Percentiles rank a stretch among this genome's conserved stretches.
Conservation (phyloP, 2,797 vertebrate genomes). For the Oophaga sylvatica region DNA sequence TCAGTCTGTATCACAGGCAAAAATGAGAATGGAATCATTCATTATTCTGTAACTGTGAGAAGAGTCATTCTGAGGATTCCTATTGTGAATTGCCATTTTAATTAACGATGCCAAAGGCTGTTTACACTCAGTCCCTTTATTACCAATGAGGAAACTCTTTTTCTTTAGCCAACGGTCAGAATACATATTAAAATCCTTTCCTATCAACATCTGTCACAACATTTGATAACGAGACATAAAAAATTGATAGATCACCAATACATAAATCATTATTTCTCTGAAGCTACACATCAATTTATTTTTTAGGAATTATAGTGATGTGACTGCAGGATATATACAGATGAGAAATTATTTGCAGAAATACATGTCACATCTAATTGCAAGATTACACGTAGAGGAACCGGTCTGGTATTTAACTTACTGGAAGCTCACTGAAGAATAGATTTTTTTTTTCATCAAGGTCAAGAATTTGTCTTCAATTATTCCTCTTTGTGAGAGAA, state of each 20-base stretch:
- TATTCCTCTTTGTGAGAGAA: constrained; percentile 39
- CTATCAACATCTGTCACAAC: constrained; percentile 58
- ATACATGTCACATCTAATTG: constrained; percentile 50
- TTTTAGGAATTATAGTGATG: constrained; percentile 52
- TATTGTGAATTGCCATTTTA: constrained; percentile 58
- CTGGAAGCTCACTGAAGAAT: neutral
- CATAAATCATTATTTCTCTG: constrained; percentile 61
- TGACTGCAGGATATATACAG: constrained; percentile 57
- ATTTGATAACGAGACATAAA: constrained; percentile 59
- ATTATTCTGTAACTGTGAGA: constrained; percentile 53
- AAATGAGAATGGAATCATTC: constrained; percentile 49
- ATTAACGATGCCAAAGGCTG: constrained; percentile 60
- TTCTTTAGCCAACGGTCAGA: constrained; percentile 59
- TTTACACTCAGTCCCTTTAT: constrained; percentile 54
- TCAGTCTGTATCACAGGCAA: constrained; percentile 19
- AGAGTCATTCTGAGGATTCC: constrained; percentile 37
- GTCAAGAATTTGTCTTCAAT: constrained; percentile 39
- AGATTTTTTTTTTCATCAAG: constrained; percentile 43
- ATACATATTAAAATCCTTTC: constrained; percentile 59
- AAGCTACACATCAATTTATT: constrained; percentile 44
- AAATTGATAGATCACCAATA: constrained; percentile 61
- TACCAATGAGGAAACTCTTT: constrained; percentile 55
- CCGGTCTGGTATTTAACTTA: constrained; percentile 15
- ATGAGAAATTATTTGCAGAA: constrained; percentile 55
- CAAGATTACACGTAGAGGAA: constrained; percentile 17